A percentile compares a stretch with the other conserved stretches of the same genome.
phyloP scores from a whole-genome alignment of 2,888 invertebrate species.

The Erpobdella octoculata region DNA sequence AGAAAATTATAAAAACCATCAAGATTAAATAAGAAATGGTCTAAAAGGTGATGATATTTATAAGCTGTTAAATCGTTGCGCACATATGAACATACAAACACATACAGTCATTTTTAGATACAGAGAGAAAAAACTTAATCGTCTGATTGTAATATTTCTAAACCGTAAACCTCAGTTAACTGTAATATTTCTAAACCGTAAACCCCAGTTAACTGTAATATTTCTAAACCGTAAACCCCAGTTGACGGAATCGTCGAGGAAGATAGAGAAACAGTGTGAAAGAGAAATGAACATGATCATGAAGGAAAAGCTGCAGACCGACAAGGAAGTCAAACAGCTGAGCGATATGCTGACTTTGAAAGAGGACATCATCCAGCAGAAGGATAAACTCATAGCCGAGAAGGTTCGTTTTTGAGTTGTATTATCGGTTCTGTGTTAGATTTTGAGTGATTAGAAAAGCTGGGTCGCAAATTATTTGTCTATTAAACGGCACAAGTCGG shows the following conservation, averaged over 20 bases:
- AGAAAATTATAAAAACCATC: not conserved
- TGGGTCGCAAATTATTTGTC: too few species aligned
- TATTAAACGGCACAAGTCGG: too few species aligned
- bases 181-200: too few species aligned
- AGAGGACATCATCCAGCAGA: constrained; percentile 36
- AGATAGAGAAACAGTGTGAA: constrained; percentile 33
- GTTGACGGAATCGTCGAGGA: constrained; percentile 22
- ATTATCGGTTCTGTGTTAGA: too few species aligned
- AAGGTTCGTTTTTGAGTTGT: constrained; percentile 35
- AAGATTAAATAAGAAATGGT: not conserved
- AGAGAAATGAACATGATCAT: constrained; percentile 31
- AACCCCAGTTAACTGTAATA: too few species aligned
- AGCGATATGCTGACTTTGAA: constrained; percentile 35
- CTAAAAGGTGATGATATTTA: not conserved
- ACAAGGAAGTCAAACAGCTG: constrained; percentile 35
- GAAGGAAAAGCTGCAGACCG: constrained; percentile 31
- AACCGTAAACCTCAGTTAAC: too few species aligned
- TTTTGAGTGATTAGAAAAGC: too few species aligned
- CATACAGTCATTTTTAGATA: too few species aligned
- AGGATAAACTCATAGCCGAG: constrained; percentile 36
- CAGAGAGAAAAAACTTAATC: too few species aligned
- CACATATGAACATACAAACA: not conserved
- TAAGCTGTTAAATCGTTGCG: not conserved
- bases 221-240: too few species aligned
- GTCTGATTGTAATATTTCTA: too few species aligned